These are phyloP conservation scores for Lateolabrax maculatus DNA, from an alignment of 2,797 vertebrate genomes.

Conservation along the genomic window DNA sequence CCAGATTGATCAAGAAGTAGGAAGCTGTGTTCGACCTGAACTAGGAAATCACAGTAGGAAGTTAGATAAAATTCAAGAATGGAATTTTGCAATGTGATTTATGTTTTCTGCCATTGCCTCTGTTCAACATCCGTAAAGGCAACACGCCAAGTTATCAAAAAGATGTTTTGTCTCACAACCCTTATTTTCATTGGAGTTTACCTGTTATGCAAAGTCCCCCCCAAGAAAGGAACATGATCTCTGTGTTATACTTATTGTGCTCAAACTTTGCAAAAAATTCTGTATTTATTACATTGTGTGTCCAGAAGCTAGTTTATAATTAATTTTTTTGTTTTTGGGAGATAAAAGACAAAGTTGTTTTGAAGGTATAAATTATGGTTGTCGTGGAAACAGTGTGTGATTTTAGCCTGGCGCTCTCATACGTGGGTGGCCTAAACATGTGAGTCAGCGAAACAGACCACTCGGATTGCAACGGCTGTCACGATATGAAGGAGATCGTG, in stretches of 20 bases:
- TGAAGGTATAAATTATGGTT: constrained; percentile 76
- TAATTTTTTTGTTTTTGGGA: constrained; percentile 38
- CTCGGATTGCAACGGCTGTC: constrained; percentile 81
- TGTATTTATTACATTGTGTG: constrained; percentile 26
- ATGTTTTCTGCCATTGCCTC: constrained; percentile 52
- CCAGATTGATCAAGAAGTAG: constrained; percentile 62
- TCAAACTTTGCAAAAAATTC: constrained; percentile 16
- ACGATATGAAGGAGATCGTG: constrained; percentile 76
- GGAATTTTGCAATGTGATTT: constrained; percentile 64
- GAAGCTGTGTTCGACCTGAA: constrained; percentile 72
- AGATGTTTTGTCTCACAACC: constrained; percentile 9
- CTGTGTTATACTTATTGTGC: neutral
- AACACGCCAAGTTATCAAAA: constrained; percentile 19
- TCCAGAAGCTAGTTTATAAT: constrained; percentile 43
- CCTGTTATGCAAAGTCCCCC: constrained; percentile 10
- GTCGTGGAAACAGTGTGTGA: constrained; percentile 79
- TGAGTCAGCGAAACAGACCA: constrained; percentile 83
- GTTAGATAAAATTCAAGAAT: constrained; percentile 78
- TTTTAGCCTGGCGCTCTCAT: constrained; percentile 72
- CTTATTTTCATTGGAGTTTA: constrained; percentile 14
- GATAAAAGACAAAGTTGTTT: constrained; percentile 70
- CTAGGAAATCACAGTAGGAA: constrained; percentile 80
- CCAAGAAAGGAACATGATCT: neutral
- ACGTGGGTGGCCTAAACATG: constrained; percentile 79
- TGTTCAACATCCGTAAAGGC: constrained; percentile 29